These are phyloP conservation scores for Lycophotia porphyrea DNA, from an alignment of 2,888 invertebrate species.

Conservation along the genomic window DNA sequence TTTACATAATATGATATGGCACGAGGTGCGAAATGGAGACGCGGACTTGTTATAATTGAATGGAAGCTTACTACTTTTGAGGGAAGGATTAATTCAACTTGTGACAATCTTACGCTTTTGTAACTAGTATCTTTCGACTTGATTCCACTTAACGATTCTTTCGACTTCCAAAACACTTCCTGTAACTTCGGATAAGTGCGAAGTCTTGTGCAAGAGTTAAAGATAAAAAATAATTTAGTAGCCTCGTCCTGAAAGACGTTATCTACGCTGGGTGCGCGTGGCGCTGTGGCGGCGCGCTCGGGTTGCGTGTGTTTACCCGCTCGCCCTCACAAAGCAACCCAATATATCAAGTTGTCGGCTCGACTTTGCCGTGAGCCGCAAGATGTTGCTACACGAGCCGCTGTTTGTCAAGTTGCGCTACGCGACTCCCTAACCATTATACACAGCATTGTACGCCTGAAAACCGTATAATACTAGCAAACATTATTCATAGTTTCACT, in stretches of 20 bases:
- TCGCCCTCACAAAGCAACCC: slow-evolving; percentile 83
- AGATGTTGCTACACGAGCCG: slow-evolving; percentile 80
- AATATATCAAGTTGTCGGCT: slow-evolving; percentile 88
- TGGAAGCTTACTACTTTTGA: slow-evolving; percentile 13
- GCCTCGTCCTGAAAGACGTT: slow-evolving; percentile 77
- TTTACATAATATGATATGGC: slow-evolving; percentile 55
- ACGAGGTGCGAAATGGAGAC: slow-evolving; percentile 52
- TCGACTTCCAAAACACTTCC: slow-evolving; percentile 57
- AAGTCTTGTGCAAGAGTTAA: slow-evolving; percentile 76
- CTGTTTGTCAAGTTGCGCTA: slow-evolving; percentile 83
- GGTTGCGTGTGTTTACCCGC: slow-evolving; percentile 82
- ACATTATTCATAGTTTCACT: slow-evolving; percentile 50
- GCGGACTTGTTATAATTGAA: slow-evolving; percentile 38
- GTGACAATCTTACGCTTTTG: slow-evolving; percentile 5
- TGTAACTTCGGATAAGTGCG: slow-evolving; percentile 72
- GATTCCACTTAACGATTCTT: slow-evolving; percentile 39
- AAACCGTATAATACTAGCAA: slow-evolving; percentile 65
- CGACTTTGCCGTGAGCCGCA: slow-evolving; percentile 79
- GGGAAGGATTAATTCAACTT: slow-evolving; percentile 30
- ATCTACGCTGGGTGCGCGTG: slow-evolving; percentile 70
- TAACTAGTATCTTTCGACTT: slow-evolving; percentile 20
- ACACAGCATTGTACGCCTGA: slow-evolving; percentile 67
- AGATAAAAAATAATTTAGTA: slow-evolving; percentile 87
- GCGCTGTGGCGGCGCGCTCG: slow-evolving; percentile 52
- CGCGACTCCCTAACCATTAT: slow-evolving; percentile 71